phyloP scores from a whole-genome alignment of 1,140 invertebrate genomes.

The Littorina saxatilis region DNA sequence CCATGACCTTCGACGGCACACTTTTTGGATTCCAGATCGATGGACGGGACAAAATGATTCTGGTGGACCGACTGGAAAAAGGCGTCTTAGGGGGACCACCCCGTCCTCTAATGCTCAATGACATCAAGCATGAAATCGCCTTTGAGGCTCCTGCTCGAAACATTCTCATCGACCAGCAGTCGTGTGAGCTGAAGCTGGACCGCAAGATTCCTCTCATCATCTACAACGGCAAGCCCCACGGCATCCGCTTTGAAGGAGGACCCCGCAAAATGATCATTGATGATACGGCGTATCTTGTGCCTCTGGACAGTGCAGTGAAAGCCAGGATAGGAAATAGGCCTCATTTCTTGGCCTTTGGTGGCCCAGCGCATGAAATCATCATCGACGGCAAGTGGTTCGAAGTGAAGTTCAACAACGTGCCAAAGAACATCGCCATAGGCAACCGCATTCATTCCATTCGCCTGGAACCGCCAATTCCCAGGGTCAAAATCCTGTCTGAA shows the following conservation, averaged over 20 bases:
- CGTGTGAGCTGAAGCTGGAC: conserved; percentile 90
- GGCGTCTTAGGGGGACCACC: conserved; percentile 69
- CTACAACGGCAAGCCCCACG: conserved; percentile 78
- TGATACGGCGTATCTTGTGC: conserved; percentile 82
- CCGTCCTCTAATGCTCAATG: conserved; percentile 63
- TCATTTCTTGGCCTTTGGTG: conserved; percentile 91
- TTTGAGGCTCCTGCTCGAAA: conserved; percentile 72
- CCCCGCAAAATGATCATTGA: conserved; percentile 94
- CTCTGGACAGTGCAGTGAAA: conserved; percentile 88
- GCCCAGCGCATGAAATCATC: conserved; percentile 89
- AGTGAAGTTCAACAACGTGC: conserved; percentile 70
- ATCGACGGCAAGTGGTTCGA: conserved; percentile 81
- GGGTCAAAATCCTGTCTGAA: conserved; percentile 78
- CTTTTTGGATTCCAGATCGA: conserved; percentile 67
- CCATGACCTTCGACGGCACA: conserved; percentile 60
- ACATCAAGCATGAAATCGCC: conserved; percentile 62
- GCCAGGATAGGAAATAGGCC: conserved; percentile 83
- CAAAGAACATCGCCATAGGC: conserved; percentile 66
- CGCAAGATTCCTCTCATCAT: conserved; percentile 89
- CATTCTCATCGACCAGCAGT: conserved; percentile 89
- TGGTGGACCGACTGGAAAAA: conserved; percentile 68
- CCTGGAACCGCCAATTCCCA: conserved; percentile 87
- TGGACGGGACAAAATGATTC: conserved; percentile 68
- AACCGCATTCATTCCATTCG: conserved; percentile 88
- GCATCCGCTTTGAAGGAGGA: conserved; percentile 92